These are phyloP conservation scores for Hofmannophila pseudospretella DNA, from an alignment of 2,888 invertebrate species.

Conservation along the genomic window DNA sequence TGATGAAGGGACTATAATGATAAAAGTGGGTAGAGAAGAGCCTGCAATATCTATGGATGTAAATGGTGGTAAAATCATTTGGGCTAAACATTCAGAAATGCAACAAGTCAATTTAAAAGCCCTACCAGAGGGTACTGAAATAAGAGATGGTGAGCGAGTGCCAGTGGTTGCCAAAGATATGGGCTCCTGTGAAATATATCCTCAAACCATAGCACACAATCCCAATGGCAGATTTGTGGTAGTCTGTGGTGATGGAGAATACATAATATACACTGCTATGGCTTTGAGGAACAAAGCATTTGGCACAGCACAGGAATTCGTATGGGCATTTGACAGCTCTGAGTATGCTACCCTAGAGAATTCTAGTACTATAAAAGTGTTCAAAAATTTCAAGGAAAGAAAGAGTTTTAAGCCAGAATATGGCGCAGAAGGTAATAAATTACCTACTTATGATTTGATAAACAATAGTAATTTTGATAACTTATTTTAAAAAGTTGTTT, in stretches of 20 bases:
- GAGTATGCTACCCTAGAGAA: constrained; percentile 94
- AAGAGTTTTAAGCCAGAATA: constrained; percentile 97
- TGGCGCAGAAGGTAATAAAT: constrained; percentile 95
- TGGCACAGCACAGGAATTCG: constrained; percentile 98
- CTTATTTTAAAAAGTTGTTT: background rate
- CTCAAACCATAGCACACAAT: constrained; percentile 98
- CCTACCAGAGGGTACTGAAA: constrained; percentile 84
- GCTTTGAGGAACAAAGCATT: constrained; percentile 99
- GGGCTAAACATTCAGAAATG: constrained; percentile 99
- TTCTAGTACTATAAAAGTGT: constrained; percentile 93
- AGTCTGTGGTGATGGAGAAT: constrained; percentile 99
- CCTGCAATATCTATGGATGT: constrained; percentile 99
- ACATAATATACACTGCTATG: constrained; percentile 99
- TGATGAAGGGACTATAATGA: constrained; percentile 96
- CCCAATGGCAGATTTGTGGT: constrained; percentile 96
- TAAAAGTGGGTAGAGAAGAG: constrained; percentile 98
- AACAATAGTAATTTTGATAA: too few relatives aligned
- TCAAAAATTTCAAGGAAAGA: constrained; percentile 98
- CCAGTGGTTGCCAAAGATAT: constrained; percentile 98
- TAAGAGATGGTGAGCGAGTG: constrained; percentile 94
- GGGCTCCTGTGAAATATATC: constrained; percentile 99
- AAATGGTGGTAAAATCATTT: constrained; percentile 98
- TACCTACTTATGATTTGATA: constrained; percentile 1
- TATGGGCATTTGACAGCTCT: constrained; percentile 98
- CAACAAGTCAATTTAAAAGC: constrained; percentile 97